Conservation (phyloP, 2,113 vertebrate genomes). For the Neolamprologus toae region DNA sequence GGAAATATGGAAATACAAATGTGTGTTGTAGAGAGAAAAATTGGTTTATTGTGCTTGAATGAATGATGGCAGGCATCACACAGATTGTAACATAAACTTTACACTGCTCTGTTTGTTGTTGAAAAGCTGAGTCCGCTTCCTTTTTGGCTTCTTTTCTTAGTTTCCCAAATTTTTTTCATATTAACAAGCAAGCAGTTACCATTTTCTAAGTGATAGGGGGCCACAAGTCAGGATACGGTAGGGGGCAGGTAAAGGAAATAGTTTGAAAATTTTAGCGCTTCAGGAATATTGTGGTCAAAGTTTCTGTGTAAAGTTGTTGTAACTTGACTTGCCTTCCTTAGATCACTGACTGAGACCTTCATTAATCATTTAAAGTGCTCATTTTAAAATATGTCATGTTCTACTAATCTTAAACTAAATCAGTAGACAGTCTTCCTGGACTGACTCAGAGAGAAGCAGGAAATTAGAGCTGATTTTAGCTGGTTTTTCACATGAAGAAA, state of each 20-base stretch:
- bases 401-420: background rate
- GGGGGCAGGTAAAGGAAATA: background rate
- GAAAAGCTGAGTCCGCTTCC: background rate
- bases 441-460: background rate
- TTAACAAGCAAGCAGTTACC: background rate
- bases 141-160: background rate
- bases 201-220: background rate
- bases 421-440: background rate
- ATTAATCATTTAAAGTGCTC: background rate
- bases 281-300: background rate
- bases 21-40: background rate
- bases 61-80: background rate
- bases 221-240: background rate
- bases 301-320: background rate
- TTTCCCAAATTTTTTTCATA: background rate
- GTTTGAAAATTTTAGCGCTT: background rate
- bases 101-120: constrained; percentile 17
- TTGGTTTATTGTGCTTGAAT: constrained; percentile 16
- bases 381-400: background rate
- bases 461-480: background rate
- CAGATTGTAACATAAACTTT: constrained; percentile 3
- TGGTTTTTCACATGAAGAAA: background rate
- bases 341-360: background rate
- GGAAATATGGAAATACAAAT: background rate
- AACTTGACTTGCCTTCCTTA: background rate